Conservation (phyloP, 2,888 invertebrate species). For the Unio pictorum region DNA sequence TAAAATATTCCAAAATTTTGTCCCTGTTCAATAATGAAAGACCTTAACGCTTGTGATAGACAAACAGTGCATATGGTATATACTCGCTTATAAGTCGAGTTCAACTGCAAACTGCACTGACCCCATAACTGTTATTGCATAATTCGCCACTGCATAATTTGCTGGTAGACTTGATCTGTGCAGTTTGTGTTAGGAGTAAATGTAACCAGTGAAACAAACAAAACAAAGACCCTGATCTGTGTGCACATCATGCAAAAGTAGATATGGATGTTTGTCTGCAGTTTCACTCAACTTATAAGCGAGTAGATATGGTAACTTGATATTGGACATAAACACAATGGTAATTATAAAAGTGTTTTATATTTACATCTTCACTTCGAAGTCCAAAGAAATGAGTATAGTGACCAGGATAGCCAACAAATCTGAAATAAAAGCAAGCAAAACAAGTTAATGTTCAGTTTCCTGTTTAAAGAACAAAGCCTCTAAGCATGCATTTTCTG, state of each 20-base stretch:
- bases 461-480: neutral
- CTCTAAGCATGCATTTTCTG: neutral
- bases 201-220: too few species aligned
- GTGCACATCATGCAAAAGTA: too few species aligned
- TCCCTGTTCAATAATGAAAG: too few species aligned
- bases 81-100: neutral
- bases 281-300: too few species aligned
- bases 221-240: too few species aligned
- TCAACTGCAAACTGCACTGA: neutral
- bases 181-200: too few species aligned
- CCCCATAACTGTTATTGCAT: neutral
- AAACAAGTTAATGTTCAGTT: neutral
- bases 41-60: too few species aligned
- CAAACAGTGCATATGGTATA: neutral
- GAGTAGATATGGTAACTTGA: neutral
- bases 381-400: constrained; percentile 74
- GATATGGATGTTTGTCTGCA: too few species aligned
- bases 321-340: neutral
- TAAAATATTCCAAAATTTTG: too few species aligned
- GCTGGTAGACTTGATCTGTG: neutral
- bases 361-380: constrained; percentile 74
- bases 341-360: neutral
- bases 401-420: constrained; percentile 75
- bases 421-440: constrained; percentile 55
- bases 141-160: neutral